Evolutionary conservation across 2,113 vertebrate genomes (phyloP).

Genomic region (Callorhinus ursinus): DNA sequence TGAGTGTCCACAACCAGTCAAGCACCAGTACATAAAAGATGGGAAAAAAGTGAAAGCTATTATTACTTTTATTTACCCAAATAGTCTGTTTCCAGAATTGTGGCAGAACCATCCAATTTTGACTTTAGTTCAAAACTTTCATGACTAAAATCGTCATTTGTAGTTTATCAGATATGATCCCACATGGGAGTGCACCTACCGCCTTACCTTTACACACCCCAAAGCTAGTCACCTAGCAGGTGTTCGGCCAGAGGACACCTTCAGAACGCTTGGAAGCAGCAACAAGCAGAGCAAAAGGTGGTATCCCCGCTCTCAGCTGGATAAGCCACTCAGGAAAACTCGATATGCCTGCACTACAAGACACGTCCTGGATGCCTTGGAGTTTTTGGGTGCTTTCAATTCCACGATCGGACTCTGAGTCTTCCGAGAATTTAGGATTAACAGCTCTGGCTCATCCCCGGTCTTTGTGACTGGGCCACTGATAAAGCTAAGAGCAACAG

Average conservation of each 20-base stretch:
- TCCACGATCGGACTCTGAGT: not conserved
- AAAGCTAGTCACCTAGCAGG: not conserved
- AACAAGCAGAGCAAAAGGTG: conserved; percentile 41
- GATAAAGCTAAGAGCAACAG: not conserved
- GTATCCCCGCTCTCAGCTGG: conserved; percentile 35
- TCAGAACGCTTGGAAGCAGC: conserved; percentile 27
- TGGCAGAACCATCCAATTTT: not conserved
- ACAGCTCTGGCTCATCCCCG: conserved; percentile 40
- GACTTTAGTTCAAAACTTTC: conserved; percentile 47
- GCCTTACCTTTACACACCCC: not conserved
- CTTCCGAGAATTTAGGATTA: conserved; percentile 67
- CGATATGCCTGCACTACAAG: conserved; percentile 53
- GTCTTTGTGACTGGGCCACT: not conserved
- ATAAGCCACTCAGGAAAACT: conserved; percentile 60
- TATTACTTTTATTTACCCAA: conserved; percentile 28
- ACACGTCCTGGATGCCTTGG: conserved; percentile 53
- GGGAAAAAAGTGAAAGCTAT: not conserved
- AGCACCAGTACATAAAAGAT: not conserved
- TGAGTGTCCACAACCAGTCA: not conserved
- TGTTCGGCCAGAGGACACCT: not conserved
- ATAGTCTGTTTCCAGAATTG: not conserved
- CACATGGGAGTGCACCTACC: not conserved
- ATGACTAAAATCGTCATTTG: conserved; percentile 30
- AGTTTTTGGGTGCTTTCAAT: conserved; percentile 72
- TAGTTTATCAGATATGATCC: not conserved